Percentiles rank a stretch among this genome's conserved stretches.
Evolutionary conservation across 2,888 invertebrate species (phyloP).

Genomic region (Rhyacophila evoluta): DNA sequence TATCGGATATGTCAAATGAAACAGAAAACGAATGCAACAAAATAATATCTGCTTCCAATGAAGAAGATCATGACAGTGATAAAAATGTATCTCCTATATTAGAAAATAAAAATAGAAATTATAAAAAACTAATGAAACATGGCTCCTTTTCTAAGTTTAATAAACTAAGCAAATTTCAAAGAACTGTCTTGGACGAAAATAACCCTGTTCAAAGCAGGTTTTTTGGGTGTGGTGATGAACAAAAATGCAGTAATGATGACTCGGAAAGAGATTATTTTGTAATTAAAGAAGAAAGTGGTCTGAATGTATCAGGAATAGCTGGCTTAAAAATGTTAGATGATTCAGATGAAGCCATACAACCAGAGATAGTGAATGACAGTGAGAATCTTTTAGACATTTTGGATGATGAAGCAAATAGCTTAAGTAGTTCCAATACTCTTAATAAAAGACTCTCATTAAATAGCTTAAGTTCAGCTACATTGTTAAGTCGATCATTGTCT

Average conservation of each 20-base stretch:
- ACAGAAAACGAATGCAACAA: slow-evolving; percentile 7
- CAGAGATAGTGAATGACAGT: not conserved
- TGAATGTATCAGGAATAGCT: slow-evolving; percentile 46
- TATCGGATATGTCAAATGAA: not conserved
- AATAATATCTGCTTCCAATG: slow-evolving; percentile 27
- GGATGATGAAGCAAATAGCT: not conserved
- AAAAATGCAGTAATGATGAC: slow-evolving; percentile 51
- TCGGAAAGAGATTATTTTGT: slow-evolving; percentile 56
- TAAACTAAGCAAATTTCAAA: slow-evolving; percentile 68
- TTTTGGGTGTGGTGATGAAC: slow-evolving; percentile 60
- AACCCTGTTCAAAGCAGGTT: slow-evolving; percentile 73
- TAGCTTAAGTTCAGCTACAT: not conserved
- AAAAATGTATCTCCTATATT: slow-evolving; percentile 64
- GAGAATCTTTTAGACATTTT: slow-evolving; percentile 27
- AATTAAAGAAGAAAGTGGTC: slow-evolving; percentile 53
- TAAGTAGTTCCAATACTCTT: not conserved
- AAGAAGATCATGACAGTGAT: slow-evolving; percentile 55
- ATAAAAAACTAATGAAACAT: slow-evolving; percentile 60
- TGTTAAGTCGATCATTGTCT: not conserved
- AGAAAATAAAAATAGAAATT: slow-evolving; percentile 64
- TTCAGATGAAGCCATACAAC: not conserved
- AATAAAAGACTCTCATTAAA: slow-evolving; percentile 15
- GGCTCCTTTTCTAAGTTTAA: slow-evolving; percentile 62
- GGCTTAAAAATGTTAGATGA: slow-evolving; percentile 35
- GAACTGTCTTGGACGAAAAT: slow-evolving; percentile 62